Conservation (phyloP, 2,113 vertebrate genomes). For the Saguinus imperator region DNA sequence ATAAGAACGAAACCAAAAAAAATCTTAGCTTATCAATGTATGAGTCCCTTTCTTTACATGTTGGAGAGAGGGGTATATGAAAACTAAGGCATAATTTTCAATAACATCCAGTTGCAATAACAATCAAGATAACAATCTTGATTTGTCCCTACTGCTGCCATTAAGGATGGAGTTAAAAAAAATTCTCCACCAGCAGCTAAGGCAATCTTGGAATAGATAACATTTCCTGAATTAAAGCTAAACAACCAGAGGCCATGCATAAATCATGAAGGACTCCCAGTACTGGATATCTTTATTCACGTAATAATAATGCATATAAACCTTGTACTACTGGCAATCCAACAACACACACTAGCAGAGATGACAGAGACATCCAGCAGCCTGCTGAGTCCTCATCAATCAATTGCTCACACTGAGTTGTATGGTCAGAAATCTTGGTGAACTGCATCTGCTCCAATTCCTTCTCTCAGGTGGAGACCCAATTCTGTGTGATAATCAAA, state of each 20-base stretch:
- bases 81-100: constrained; percentile 37
- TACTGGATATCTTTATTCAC: neutral
- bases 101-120: neutral
- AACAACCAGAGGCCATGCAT: neutral
- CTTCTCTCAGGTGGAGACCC: neutral
- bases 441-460: neutral
- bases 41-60: neutral
- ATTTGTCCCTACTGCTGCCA: neutral
- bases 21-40: neutral
- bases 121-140: neutral
- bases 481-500: neutral
- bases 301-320: neutral
- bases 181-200: neutral
- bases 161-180: constrained; percentile 31
- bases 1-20: constrained; percentile 32
- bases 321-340: neutral
- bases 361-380: neutral
- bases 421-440: neutral
- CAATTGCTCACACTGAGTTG: neutral
- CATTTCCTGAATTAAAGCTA: neutral
- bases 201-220: neutral
- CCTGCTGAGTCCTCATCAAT: neutral
- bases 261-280: neutral
- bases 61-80: neutral
- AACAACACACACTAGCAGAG: neutral